phyloP scores from a whole-genome alignment of 2,113 vertebrate genomes.

The Podiceps cristatus region DNA sequence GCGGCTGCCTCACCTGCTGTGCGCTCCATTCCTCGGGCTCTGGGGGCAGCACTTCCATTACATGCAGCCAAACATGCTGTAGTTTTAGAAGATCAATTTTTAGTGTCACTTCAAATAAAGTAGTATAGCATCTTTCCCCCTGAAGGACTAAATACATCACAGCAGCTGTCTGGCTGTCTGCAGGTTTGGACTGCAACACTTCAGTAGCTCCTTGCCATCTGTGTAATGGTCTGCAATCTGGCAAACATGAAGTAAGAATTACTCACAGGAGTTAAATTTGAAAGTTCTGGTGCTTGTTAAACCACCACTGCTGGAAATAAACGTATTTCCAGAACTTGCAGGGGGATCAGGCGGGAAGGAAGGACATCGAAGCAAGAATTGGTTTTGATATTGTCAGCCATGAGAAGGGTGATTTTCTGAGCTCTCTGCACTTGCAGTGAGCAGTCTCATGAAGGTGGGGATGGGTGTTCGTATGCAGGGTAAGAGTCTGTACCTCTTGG shows the following conservation, averaged over 20 bases:
- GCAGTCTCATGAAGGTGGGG: not conserved
- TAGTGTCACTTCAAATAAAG: not conserved
- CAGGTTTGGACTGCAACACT: not conserved
- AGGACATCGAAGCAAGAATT: not conserved
- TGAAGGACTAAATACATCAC: not conserved
- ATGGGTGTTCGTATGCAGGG: not conserved
- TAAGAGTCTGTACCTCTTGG: not conserved
- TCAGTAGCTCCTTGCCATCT: not conserved
- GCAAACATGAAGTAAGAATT: not conserved
- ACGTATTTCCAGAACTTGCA: not conserved
- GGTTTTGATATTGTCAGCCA: not conserved
- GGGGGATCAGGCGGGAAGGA: not conserved
- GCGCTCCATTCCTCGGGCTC: rapidly evolving
- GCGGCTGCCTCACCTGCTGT: not conserved
- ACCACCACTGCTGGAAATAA: not conserved
- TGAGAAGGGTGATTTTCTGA: not conserved
- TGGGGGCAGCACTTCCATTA: not conserved
- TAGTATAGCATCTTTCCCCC: not conserved
- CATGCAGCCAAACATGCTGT: not conserved
- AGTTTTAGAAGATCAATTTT: not conserved
- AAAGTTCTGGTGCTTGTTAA: not conserved
- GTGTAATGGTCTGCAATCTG: not conserved
- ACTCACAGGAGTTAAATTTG: not conserved
- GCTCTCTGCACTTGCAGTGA: not conserved
- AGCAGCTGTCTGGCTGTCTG: not conserved